These are phyloP conservation scores for Poecilia picta DNA, from an alignment of 2,797 vertebrate species.

Conservation along the genomic window DNA sequence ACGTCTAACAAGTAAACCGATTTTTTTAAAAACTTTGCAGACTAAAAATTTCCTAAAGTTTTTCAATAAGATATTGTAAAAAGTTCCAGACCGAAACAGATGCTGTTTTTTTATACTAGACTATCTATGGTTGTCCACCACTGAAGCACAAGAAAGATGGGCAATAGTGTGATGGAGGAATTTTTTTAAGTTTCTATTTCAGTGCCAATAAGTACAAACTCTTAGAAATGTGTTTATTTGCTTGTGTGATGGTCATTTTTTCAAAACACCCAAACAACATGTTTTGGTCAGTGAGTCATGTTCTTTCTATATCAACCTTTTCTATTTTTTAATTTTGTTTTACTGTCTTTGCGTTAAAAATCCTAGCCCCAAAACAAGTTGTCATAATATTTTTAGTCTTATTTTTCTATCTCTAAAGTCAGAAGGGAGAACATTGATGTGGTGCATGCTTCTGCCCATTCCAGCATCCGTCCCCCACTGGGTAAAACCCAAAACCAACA, in stretches of 20 bases:
- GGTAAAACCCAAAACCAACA: slow-evolving; percentile 52
- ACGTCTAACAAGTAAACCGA: background rate
- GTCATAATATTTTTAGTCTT: background rate
- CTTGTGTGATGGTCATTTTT: background rate
- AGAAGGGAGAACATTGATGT: slow-evolving; percentile 52
- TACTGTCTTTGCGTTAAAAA: background rate
- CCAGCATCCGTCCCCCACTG: slow-evolving; percentile 63
- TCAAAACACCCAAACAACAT: background rate
- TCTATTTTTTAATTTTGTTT: background rate
- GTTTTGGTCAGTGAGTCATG: background rate
- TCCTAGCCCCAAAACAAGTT: background rate
- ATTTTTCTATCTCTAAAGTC: slow-evolving; percentile 28
- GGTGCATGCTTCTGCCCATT: slow-evolving; percentile 66
- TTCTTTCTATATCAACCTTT: background rate
- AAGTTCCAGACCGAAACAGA: background rate
- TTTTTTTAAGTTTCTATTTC: background rate
- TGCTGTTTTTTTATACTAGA: background rate
- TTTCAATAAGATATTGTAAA: too few species aligned
- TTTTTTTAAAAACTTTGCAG: background rate
- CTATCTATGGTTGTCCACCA: background rate
- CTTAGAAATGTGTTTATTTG: background rate
- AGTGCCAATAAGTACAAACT: background rate
- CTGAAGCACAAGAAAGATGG: background rate
- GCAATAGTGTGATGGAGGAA: background rate
- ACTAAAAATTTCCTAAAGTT: too few species aligned